A percentile compares a stretch with the other conserved stretches of the same genome.
phyloP scores from a whole-genome alignment of 2,888 invertebrate species.

The Brachyptera putata region DNA sequence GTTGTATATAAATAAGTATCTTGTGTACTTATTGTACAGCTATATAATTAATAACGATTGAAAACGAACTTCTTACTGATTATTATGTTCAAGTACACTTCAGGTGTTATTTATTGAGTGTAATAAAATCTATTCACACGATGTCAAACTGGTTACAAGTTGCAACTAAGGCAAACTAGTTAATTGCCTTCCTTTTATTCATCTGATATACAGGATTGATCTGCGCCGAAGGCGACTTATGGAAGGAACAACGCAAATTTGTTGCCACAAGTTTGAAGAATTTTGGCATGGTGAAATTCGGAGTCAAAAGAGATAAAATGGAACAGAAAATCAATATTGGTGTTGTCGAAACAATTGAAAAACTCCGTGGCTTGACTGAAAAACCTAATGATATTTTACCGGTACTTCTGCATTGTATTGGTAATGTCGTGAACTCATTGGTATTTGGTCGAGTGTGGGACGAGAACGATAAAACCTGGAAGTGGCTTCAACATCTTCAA shows the following conservation, averaged over 20 bases:
- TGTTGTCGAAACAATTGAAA: constrained; percentile 40
- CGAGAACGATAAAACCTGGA: constrained; percentile 68
- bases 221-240: constrained; percentile 73
- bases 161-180: too few species aligned
- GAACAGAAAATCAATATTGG: constrained; percentile 61
- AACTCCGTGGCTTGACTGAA: background rate
- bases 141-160: too few species aligned
- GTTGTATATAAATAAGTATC: too few species aligned
- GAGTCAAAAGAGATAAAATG: constrained; percentile 56
- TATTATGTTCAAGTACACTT: too few species aligned
- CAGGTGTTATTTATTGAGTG: too few species aligned
- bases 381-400: constrained; percentile 49
- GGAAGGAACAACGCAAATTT: constrained; percentile 79
- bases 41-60: too few species aligned
- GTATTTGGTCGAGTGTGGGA: constrained; percentile 72
- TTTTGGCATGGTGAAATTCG: constrained; percentile 66
- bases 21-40: too few species aligned
- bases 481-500: constrained; percentile 69
- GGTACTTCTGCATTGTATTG: constrained; percentile 64
- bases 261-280: constrained; percentile 66
- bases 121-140: too few species aligned
- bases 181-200: too few species aligned
- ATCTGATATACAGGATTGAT: constrained; percentile 84
- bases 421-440: constrained; percentile 70
- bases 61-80: too few species aligned